Evolutionary conservation across 2,797 vertebrate genomes (phyloP).

Genomic region (Rhinella marina): DNA sequence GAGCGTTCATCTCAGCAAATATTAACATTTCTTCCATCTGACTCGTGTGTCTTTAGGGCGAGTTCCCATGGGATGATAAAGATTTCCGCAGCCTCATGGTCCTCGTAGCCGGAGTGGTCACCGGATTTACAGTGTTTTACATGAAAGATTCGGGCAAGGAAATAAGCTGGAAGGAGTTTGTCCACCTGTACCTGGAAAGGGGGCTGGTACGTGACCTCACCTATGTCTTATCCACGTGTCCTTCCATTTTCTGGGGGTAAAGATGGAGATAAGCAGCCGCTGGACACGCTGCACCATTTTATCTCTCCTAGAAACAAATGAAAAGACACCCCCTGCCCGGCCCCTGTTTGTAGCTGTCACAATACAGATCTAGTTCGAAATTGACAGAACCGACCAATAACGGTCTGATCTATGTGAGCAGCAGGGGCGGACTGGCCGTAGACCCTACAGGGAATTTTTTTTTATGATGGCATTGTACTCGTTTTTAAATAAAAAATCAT

Average conservation of each 20-base stretch:
- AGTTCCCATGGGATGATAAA: slow-evolving; percentile 76
- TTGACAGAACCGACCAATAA: neutral
- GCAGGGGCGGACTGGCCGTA: too few relatives aligned
- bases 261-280: neutral
- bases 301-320: neutral
- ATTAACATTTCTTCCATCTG: neutral
- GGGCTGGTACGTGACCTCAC: slow-evolving; percentile 74
- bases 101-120: slow-evolving; percentile 72
- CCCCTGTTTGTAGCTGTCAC: neutral
- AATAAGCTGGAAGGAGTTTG: slow-evolving; percentile 83
- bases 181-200: slow-evolving; percentile 75
- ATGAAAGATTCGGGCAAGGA: slow-evolving; percentile 76
- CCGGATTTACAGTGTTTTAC: slow-evolving; percentile 75
- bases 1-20: neutral
- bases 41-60: slow-evolving; percentile 68
- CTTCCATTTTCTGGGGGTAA: too few relatives aligned
- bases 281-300: neutral
- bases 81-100: slow-evolving; percentile 69
- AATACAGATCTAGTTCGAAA: neutral
- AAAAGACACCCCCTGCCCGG: too few relatives aligned
- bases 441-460: too few relatives aligned
- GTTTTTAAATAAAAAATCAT: too few relatives aligned
- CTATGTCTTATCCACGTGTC: neutral
- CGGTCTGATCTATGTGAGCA: neutral
- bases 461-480: too few relatives aligned